phyloP scores from a whole-genome alignment of 2,888 invertebrate species.

The Apoda limacodes region DNA sequence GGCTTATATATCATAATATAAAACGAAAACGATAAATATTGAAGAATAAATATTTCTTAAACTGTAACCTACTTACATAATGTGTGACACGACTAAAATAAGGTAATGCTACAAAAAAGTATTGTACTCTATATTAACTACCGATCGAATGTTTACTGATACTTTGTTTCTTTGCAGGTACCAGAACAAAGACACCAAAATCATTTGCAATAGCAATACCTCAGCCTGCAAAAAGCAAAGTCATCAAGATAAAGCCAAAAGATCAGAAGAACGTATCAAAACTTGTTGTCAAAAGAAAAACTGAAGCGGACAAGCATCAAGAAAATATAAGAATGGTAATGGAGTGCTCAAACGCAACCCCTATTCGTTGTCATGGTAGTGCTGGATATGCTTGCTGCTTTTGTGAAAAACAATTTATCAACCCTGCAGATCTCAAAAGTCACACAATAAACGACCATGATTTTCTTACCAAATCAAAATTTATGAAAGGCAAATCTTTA shows the following conservation, averaged over 20 bases:
- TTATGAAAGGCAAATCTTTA: slow-evolving; percentile 25
- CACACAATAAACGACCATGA: slow-evolving; percentile 33
- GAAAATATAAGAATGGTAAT: slow-evolving; percentile 39
- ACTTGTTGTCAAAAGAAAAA: slow-evolving; percentile 16
- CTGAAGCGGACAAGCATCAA: slow-evolving; percentile 41
- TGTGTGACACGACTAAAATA: no score
- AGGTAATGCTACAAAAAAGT: no score
- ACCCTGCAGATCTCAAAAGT: slow-evolving; percentile 32
- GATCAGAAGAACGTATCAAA: slow-evolving; percentile 19
- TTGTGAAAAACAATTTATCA: slow-evolving; percentile 37
- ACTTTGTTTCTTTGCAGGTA: slow-evolving; percentile 5
- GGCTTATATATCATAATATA: no score
- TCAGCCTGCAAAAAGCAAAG: background rate
- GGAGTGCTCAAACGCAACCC: slow-evolving; percentile 41
- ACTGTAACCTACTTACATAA: no score
- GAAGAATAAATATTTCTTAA: no score
- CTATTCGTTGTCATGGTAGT: slow-evolving; percentile 34
- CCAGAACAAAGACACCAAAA: slow-evolving; percentile 3
- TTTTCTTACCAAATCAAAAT: slow-evolving; percentile 25
- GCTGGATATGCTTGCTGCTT: slow-evolving; percentile 40
- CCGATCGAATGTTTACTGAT: no score
- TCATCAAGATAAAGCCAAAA: background rate
- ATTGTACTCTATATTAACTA: no score
- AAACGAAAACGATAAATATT: no score
- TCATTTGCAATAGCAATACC: slow-evolving; percentile 6